phyloP scores from a whole-genome alignment of 2,113 vertebrate genomes.

The Myotis brandtii region DNA sequence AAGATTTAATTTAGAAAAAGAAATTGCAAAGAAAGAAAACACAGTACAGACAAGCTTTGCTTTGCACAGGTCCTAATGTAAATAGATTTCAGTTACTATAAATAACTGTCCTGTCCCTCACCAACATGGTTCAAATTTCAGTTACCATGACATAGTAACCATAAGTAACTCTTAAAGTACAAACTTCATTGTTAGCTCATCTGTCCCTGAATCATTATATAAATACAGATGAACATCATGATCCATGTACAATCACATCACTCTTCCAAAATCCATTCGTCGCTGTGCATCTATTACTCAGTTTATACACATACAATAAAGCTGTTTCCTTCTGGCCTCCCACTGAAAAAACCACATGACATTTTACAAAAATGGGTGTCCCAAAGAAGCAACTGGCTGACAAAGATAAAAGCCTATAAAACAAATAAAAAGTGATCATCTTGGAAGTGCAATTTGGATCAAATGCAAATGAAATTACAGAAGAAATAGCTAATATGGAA shows the following conservation, averaged over 20 bases:
- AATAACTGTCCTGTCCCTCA: not conserved
- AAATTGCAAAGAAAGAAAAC: slow-evolving; percentile 7
- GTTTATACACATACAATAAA: not conserved
- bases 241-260: not conserved
- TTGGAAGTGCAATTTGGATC: not conserved
- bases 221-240: not conserved
- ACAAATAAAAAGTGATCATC: not conserved
- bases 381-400: not conserved
- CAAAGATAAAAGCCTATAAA: not conserved
- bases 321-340: slow-evolving; percentile 15
- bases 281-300: not conserved
- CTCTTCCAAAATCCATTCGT: not conserved
- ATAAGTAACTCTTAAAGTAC: not conserved
- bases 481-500: not conserved
- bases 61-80: not conserved
- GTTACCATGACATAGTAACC: not conserved
- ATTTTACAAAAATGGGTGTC: slow-evolving; percentile 34
- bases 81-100: not conserved
- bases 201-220: not conserved
- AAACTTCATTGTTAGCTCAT: not conserved
- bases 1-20: not conserved
- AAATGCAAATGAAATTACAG: not conserved
- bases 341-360: not conserved
- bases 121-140: not conserved
- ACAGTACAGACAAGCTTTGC: not conserved